phyloP scores from a whole-genome alignment of 2,797 vertebrate genomes.

The Astyanax mexicanus region DNA sequence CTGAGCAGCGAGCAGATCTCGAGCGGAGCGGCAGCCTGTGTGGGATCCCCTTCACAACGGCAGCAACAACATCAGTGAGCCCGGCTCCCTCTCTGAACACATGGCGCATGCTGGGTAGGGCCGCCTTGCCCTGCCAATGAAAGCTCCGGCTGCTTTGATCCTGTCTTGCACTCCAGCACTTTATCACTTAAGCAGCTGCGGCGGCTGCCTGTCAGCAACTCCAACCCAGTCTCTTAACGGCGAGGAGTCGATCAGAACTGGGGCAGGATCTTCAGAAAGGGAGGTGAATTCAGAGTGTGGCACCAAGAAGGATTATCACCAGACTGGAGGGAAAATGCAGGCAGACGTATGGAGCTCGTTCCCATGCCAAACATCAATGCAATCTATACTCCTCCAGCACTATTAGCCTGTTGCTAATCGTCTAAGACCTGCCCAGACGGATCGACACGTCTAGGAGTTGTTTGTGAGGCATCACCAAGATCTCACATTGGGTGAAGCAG shows the following conservation, averaged over 20 bases:
- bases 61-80: constrained; percentile 43
- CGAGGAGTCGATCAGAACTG: constrained; percentile 16
- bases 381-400: constrained; percentile 8
- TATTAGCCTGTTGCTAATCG: background rate
- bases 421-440: background rate
- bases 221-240: constrained; percentile 14
- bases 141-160: constrained; percentile 71
- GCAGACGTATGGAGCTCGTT: background rate
- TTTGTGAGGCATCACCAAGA: background rate
- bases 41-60: constrained; percentile 60
- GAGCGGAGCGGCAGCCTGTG: constrained; percentile 51
- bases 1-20: constrained; percentile 2
- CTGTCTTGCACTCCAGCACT: constrained; percentile 56
- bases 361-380: background rate
- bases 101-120: constrained; percentile 63
- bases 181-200: constrained; percentile 66
- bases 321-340: constrained; percentile 16
- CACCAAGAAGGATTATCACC: constrained; percentile 10
- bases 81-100: constrained; percentile 53
- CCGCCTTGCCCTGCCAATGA: constrained; percentile 63
- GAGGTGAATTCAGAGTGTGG: constrained; percentile 15
- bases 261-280: background rate
- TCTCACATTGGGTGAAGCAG: background rate
- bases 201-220: constrained; percentile 64
- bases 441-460: background rate